phyloP scores from a whole-genome alignment of 1,140 invertebrate genomes.

The Saccostrea glomerata region DNA sequence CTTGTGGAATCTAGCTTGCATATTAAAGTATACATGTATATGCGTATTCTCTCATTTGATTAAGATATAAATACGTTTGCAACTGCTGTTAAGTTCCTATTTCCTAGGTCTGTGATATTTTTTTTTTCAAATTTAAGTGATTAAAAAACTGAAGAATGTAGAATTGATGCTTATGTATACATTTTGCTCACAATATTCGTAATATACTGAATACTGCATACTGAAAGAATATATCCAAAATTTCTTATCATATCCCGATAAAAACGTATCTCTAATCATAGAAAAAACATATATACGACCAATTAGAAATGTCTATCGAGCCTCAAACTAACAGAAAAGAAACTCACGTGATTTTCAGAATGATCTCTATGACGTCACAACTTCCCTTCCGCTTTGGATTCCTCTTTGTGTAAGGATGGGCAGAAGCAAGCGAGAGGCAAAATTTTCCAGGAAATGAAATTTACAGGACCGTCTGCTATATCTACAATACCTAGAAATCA shows the following conservation, averaged over 20 bases:
- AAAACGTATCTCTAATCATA: not conserved
- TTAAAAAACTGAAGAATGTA: too few species aligned
- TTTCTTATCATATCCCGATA: too few species aligned
- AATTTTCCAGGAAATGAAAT: constrained; percentile 2
- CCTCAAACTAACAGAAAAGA: not conserved
- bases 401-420: constrained; percentile 29
- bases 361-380: constrained; percentile 25
- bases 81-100: too few species aligned
- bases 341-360: constrained; percentile 36
- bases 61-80: too few species aligned
- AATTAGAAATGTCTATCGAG: not conserved
- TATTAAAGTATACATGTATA: not conserved
- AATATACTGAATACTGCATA: too few species aligned
- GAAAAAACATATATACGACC: not conserved
- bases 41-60: not conserved
- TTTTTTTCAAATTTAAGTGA: too few species aligned
- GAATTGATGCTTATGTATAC: too few species aligned
- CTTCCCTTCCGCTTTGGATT: constrained; percentile 19
- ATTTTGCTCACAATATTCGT: too few species aligned
- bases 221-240: too few species aligned
- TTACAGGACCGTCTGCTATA: not conserved
- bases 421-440: constrained; percentile 10
- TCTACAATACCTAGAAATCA: not conserved
- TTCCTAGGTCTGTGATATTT: too few species aligned
- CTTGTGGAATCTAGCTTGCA: not conserved